Evolutionary conservation across 2,113 vertebrate species (phyloP), one percentile per base, ranked within the genome.

Genomic region (Corapipo altera): DNA sequence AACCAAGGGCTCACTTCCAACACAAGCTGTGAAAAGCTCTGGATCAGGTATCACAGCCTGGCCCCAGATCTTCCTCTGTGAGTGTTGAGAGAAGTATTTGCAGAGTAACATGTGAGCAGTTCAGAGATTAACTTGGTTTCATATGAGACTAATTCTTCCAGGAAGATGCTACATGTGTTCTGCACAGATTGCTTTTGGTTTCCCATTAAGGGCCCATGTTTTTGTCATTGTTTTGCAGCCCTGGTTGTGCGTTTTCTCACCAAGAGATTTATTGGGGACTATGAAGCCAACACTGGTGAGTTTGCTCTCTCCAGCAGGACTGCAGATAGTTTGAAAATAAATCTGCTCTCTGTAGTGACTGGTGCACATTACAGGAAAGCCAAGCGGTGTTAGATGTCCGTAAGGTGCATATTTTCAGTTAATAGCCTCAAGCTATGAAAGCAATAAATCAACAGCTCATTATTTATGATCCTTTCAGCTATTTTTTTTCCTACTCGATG

Each of bases 191-290:
- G n/a, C 3, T 52, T 66, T 54, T 35, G 80, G 64, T 18, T 91
- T 91, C 82, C 8, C 54, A 3, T 55, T 62, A 18, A 77, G 84
- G 84, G 19, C 33, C 5, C 77, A 6, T 11, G 5, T 74, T 44
- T 88, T 33, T 91, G 46, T 37, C 54, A 0, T 90, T 91, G 81
- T 86, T 85, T 98, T 98, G 61, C 98, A 99, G 99, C 99, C 66
- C 96, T 99, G 81, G 98, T 99, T 16, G 99, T 99, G 89, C 97
- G 99, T 69, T 99, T 99, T 91, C 98, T 99, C 88, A 99, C 99
- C 1, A 99, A 99, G 97, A 98, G 99, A 95, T 99, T 99, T 97
- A 99, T 99, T 79, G 99, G 99, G 46, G 99, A 99, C 96, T 99
- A 99, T n/a, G 99, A 99, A 96, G 98, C 99, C 91, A 99, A 99